A percentile compares a stretch with the other conserved stretches of the same genome.
Conservation (phyloP, 1,140 invertebrate genomes). For the Zaprionus gabonicus region DNA sequence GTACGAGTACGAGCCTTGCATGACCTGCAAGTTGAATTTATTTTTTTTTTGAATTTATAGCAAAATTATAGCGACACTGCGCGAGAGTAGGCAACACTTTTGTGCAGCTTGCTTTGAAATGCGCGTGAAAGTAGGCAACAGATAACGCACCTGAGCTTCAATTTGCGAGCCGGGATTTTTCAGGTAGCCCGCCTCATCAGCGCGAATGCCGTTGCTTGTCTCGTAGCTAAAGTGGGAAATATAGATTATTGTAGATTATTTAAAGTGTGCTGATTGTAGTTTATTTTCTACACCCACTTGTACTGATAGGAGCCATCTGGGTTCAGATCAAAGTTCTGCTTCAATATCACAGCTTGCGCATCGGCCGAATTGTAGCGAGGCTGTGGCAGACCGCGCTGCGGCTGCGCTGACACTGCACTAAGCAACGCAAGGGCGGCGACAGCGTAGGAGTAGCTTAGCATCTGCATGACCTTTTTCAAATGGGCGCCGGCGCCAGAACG, state of each 20-base stretch:
- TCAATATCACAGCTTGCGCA: conserved; percentile 84
- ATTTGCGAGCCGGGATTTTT: conserved; percentile 85
- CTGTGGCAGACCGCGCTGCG: conserved; percentile 73
- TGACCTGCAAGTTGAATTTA: conserved; percentile 84
- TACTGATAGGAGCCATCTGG: conserved; percentile 85
- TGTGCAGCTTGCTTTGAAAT: not conserved
- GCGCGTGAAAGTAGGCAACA: conserved; percentile 31
- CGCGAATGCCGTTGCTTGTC: conserved; percentile 87
- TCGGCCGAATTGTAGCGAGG: conserved; percentile 68
- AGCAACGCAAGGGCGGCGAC: conserved; percentile 61
- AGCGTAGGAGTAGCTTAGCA: conserved; percentile 62
- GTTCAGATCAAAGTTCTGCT: conserved; percentile 85
- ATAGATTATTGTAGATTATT: conserved; percentile 18
- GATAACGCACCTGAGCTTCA: conserved; percentile 84
- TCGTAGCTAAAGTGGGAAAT: conserved; percentile 85
- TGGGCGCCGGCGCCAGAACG: conserved; percentile 27
- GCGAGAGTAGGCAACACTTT: conserved; percentile 21
- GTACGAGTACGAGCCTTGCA: conserved; percentile 87
- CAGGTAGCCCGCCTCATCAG: conserved; percentile 87
- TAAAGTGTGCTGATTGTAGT: not conserved
- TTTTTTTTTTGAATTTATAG: conserved; percentile 12
- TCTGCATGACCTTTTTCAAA: conserved; percentile 75
- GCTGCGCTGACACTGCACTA: conserved; percentile 64
- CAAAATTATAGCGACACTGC: not conserved
- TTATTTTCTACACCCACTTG: conserved; percentile 63